Evolutionary conservation across 2,888 invertebrate genomes (phyloP), one percentile per base, ranked within the genome.

Genomic region (Acronicta aceris): DNA sequence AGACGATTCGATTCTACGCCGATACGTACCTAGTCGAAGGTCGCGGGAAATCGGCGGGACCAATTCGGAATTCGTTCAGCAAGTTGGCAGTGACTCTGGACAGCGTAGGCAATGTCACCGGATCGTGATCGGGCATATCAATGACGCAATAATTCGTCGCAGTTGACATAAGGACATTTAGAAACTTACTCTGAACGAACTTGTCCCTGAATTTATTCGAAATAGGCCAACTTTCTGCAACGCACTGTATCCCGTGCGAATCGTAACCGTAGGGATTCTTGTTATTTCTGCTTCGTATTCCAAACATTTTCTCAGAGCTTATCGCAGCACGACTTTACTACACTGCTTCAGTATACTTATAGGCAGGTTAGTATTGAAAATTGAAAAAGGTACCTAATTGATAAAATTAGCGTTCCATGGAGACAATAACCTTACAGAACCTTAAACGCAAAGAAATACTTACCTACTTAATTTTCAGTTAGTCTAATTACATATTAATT

Each of bases 1-100:
- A 85, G 83, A 85, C 86, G 84, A 87, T 89, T 87, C 82, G 86
- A 88, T 89, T 91, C 88, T 84, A 90, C 87, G 89, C 89, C 85
- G 87, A 89, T 87, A 87, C 83, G 82, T 82, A 21, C 21, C 21
- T 21, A 86, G 82, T 79, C 87, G 91, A 91, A 92, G 91, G 92
- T 91, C 92, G 88, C 85, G 85, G 82, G 83, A 90, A 85, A 83
- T 87, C 87, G 86, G 85, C 89, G 89, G 76, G 75, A 83, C 90
- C 73, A 86, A 90, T 91, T 81, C 66, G 78, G 79, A 83, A 91
- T 91, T 89, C 78, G 87, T 87, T 90, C 86, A 81, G 83, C 83
- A 81, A 86, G 78, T 81, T 73, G 70, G 45, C 68, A 60, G 49
- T 69, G 56, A 65, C 53, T 63, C 66, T 66, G 62, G 66, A 68